These are phyloP conservation scores for Montipora foliosa DNA, from an alignment of 64 coral and sea anemone genomes.

Conservation along the genomic window DNA sequence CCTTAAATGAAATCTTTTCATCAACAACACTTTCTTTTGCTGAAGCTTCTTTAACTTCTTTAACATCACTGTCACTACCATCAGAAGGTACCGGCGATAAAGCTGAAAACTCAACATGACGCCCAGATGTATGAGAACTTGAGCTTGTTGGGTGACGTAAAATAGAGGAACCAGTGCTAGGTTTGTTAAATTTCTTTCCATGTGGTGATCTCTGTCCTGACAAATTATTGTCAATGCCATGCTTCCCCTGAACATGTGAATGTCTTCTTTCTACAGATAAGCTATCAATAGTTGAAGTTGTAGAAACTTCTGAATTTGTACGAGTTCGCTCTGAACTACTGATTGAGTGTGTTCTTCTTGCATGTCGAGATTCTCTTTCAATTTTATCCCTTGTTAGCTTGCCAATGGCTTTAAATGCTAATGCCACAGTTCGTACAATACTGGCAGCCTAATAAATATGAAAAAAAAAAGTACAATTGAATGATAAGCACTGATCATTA, in stretches of 20 bases:
- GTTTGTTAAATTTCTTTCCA: constrained; percentile 78
- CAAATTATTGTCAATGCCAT: constrained; percentile 46
- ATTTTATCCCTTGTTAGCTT: constrained; percentile 82
- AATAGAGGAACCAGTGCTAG: constrained; percentile 80
- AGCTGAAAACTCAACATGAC: constrained; percentile 94
- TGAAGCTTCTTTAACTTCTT: background rate
- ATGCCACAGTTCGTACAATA: constrained; percentile 90
- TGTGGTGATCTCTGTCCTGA: constrained; percentile 70
- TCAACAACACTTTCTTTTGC: background rate
- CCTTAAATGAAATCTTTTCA: constrained; percentile 20
- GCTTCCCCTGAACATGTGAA: constrained; percentile 70
- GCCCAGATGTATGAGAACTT: constrained; percentile 70
- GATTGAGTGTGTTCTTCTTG: constrained; percentile 64
- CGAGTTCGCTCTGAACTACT: constrained; percentile 88
- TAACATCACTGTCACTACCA: constrained; percentile 81
- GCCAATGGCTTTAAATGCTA: constrained; percentile 92
- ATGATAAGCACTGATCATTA: too few species aligned
- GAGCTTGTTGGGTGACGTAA: constrained; percentile 71
- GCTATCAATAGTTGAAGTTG: constrained; percentile 79
- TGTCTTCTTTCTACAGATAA: constrained; percentile 62
- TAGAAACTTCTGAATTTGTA: constrained; percentile 88
- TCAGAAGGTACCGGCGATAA: constrained; percentile 91
- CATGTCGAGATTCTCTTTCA: constrained; percentile 72
- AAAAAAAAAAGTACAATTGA: background rate
- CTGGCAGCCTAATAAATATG: constrained; percentile 71